Conservation (phyloP, 2,113 vertebrate genomes). For the Dermatemys mawii region DNA sequence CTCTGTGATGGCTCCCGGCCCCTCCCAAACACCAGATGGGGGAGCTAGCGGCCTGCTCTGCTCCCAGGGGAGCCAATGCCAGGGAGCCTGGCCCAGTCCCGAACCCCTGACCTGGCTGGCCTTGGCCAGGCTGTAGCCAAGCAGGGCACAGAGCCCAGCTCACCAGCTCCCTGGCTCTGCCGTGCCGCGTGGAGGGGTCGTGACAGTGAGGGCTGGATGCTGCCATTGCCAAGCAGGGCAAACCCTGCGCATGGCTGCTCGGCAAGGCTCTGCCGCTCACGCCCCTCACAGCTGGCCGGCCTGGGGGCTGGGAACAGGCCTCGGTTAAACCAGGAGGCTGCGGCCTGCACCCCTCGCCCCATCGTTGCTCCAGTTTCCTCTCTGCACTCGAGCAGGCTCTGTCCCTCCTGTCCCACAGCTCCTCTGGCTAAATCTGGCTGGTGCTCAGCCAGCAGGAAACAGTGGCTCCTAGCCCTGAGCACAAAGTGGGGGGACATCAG, state of each 20-base stretch:
- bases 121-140: background rate
- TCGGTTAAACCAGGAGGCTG: background rate
- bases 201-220: too few species aligned
- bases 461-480: background rate
- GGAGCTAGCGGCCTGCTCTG: too few species aligned
- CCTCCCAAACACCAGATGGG: too few species aligned
- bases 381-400: background rate
- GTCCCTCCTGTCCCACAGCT: background rate
- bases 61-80: too few species aligned
- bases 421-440: background rate
- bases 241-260: background rate
- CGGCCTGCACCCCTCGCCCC: background rate
- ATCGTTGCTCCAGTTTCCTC: fast-evolving
- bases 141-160: background rate
- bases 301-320: background rate
- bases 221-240: background rate
- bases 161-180: background rate
- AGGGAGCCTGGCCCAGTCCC: too few species aligned
- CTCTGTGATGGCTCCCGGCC: too few species aligned
- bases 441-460: fast-evolving
- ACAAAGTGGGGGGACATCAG: background rate
- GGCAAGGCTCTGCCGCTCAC: too few species aligned
- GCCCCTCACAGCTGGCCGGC: too few species aligned
- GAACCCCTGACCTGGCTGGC: too few species aligned
- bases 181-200: background rate